Base-by-base conservation (phyloP, 2,113 vertebrate genomes). In the Procapra przewalskii region DNA sequence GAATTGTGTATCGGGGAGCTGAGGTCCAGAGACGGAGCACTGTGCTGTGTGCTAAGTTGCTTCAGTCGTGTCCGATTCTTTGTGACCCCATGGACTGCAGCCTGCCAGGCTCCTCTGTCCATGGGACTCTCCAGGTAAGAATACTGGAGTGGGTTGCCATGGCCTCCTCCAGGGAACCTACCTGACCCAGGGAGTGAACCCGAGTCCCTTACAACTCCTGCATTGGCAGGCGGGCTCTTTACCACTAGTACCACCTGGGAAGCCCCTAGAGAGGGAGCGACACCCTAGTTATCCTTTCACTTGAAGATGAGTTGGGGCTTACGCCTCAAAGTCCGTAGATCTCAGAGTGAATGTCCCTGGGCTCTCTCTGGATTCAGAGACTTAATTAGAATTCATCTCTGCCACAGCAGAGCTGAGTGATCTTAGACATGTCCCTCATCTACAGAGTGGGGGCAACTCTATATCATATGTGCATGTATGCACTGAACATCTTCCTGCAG, bases 381-480 rank as follows among this genome's bases (percentile, higher is more conserved):
- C 27, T 27, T 6, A 75, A 36, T 89, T 50, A 87, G 19, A 54
- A 14, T 31, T 48, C n/a, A 25, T 17, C 7, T 71, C 16, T 0
- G 3, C 48, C 6, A 2, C 10, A 4, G 43, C n/a, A 29, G 27
- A 48, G 13, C 33, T 3, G 48, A 3, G 27, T 40, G 31, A 25
- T 3, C 87, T 85, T 14, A n/a, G 88, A 8, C 36, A 6, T 2
- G 9, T 12, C 88, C 21, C 19, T 60, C 43, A 55, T 8, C 25
- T 21, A 19, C 27, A 25, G 31, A 23, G 8, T 1, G 48, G 59
- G 15, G 60, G 64, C 1, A 4, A 13, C 25, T 55, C 8, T n/a
- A 8, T 1, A 0, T 3, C 43, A 75, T 27, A 6, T 7, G 3
- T 12, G 45, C 19, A 48, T 1, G 9, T n/a, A 75, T 31, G 14